Percentiles rank a stretch among this genome's conserved stretches.
These are phyloP conservation scores for Trachops cirrhosus DNA, from an alignment of 2,797 vertebrate genomes.

Conservation along the genomic window DNA sequence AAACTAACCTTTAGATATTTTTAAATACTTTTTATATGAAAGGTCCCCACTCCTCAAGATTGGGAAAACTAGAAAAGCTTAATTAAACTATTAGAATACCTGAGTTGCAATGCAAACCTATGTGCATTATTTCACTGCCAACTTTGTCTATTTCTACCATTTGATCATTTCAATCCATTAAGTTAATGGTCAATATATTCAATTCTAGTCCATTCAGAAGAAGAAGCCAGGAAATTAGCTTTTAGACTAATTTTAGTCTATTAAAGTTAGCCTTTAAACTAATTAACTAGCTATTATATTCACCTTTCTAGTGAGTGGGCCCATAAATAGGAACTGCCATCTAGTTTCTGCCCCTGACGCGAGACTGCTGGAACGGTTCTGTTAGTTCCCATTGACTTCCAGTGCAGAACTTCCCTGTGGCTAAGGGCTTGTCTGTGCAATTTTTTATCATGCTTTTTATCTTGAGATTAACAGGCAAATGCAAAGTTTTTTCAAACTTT, in stretches of 20 bases:
- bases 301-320: neutral
- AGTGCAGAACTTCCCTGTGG: fast-evolving
- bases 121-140: neutral
- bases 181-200: neutral
- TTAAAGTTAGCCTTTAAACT: neutral
- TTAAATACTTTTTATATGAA: neutral
- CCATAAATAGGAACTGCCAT: neutral
- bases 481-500: conserved; percentile 50
- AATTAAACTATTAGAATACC: neutral
- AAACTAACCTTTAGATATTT: neutral
- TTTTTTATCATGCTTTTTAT: conserved; percentile 27
- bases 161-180: neutral
- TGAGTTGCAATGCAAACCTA: neutral
- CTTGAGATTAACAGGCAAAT: neutral
- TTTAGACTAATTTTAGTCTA: neutral
- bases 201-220: neutral
- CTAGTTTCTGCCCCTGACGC: neutral
- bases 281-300: neutral
- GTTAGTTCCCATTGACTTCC: neutral
- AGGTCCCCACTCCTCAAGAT: neutral
- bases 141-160: neutral
- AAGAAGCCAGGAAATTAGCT: neutral
- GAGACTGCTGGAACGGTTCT: neutral
- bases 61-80: neutral
- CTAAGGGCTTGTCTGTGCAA: fast-evolving